These are phyloP conservation scores for Rhimphoctona megacephalus DNA, from an alignment of 2,888 invertebrate species.

Conservation along the genomic window DNA sequence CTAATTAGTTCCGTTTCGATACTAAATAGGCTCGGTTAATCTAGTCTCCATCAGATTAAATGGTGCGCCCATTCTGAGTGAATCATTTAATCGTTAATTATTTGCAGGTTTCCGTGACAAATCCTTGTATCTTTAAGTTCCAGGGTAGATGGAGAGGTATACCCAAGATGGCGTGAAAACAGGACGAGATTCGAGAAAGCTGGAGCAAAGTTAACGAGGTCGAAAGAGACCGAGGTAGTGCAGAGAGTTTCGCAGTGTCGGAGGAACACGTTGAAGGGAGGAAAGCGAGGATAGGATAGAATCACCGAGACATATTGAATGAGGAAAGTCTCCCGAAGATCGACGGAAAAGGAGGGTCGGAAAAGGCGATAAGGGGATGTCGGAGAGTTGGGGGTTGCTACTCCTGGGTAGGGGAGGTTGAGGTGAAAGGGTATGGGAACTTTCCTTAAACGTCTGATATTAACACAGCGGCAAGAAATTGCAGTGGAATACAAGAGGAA, in stretches of 20 bases:
- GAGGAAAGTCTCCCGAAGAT: constrained; percentile 33
- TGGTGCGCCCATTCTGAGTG: not conserved
- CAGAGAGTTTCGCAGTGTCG: not conserved
- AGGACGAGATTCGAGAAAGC: constrained; percentile 18
- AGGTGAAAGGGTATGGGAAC: constrained; percentile 28
- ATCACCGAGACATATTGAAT: constrained; percentile 51
- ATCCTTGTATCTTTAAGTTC: not conserved
- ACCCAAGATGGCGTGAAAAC: constrained; percentile 34
- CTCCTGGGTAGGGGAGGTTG: not conserved
- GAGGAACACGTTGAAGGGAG: not conserved
- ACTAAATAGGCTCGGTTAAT: not conserved
- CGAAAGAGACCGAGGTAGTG: not conserved
- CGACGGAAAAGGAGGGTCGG: constrained; percentile 24
- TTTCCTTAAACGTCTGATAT: constrained; percentile 65
- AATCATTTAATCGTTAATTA: constrained; percentile 41
- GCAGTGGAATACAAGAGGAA: constrained; percentile 19
- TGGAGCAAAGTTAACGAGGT: constrained; percentile 17
- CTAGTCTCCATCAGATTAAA: not conserved
- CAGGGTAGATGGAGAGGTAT: not conserved
- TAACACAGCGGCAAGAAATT: constrained; percentile 59
- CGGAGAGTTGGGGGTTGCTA: constrained; percentile 15
- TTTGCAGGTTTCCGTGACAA: not conserved
- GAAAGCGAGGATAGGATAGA: constrained; percentile 10
- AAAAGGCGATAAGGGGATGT: constrained; percentile 8
- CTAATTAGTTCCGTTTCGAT: not conserved